A percentile compares a stretch with the other conserved stretches of the same genome.
These are phyloP conservation scores for Crotalus helleri DNA, from an alignment of 2,113 vertebrate species.

Conservation along the genomic window DNA sequence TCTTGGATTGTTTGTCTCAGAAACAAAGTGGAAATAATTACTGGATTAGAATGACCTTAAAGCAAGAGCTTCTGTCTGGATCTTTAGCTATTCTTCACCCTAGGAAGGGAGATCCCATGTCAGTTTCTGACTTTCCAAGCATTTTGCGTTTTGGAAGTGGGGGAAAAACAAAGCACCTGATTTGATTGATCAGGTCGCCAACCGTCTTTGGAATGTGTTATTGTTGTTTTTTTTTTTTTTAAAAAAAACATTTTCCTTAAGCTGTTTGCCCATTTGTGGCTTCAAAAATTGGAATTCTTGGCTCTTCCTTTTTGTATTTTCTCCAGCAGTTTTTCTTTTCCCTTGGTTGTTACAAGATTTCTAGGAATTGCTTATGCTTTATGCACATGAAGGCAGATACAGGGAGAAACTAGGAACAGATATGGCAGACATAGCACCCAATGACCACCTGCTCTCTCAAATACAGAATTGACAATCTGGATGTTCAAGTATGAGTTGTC, in stretches of 20 bases:
- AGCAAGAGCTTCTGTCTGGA: slow-evolving; percentile 54
- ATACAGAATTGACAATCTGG: background rate
- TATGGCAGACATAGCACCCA: slow-evolving; percentile 33
- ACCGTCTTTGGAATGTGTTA: background rate
- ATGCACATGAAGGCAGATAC: background rate
- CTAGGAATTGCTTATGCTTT: slow-evolving; percentile 38
- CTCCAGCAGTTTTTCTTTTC: slow-evolving; percentile 40
- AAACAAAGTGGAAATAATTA: slow-evolving; percentile 44
- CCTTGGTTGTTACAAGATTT: slow-evolving; percentile 49
- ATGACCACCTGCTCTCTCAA: slow-evolving; percentile 28
- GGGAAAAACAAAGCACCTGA: background rate
- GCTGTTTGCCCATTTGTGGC: background rate
- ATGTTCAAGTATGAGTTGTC: slow-evolving; percentile 48
- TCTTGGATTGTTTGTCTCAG: background rate
- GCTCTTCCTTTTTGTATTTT: slow-evolving; percentile 34
- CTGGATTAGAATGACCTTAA: slow-evolving; percentile 48
- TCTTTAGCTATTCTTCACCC: slow-evolving; percentile 42
- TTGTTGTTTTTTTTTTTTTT: slow-evolving; percentile 25
- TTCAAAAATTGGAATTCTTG: background rate
- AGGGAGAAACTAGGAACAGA: background rate
- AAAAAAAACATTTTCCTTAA: slow-evolving; percentile 25
- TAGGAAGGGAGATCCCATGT: slow-evolving; percentile 36
- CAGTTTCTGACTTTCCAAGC: slow-evolving; percentile 36
- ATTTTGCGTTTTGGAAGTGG: slow-evolving; percentile 36
- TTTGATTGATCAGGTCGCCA: slow-evolving; percentile 3